Percentiles rank a stretch among this genome's conserved stretches.
phyloP scores from a whole-genome alignment of 1,140 invertebrate genomes.

The Sarcophaga bullata region DNA sequence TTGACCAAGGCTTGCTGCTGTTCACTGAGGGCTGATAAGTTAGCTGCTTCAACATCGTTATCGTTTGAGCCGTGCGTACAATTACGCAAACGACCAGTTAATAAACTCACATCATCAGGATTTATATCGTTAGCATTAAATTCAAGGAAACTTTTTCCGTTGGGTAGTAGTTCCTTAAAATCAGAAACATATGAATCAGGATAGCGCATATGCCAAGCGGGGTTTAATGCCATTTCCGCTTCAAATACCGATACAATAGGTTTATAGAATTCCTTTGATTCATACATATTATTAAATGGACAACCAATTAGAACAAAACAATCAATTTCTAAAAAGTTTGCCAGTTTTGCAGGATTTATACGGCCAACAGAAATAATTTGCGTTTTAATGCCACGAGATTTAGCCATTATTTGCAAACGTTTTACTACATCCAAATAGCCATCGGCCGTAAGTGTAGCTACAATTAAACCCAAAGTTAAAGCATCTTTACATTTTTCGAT shows the following conservation, averaged over 20 bases:
- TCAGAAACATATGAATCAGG: slow-evolving; percentile 77
- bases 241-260: slow-evolving; percentile 94
- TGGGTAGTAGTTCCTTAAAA: slow-evolving; percentile 79
- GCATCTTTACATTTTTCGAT: slow-evolving; percentile 92
- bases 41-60: slow-evolving; percentile 16
- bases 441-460: slow-evolving; percentile 85
- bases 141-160: slow-evolving; percentile 69
- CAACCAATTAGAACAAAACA: slow-evolving; percentile 91
- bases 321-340: slow-evolving; percentile 86
- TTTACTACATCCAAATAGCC: slow-evolving; percentile 83
- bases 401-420: slow-evolving; percentile 78
- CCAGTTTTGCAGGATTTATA: slow-evolving; percentile 90
- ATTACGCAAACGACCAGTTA: slow-evolving; percentile 73
- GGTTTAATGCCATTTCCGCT: slow-evolving; percentile 88
- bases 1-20: slow-evolving; percentile 60
- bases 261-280: slow-evolving; percentile 86
- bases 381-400: slow-evolving; percentile 80
- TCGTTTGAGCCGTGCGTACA: slow-evolving; percentile 43
- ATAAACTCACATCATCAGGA: slow-evolving; percentile 75
- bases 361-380: slow-evolving; percentile 94
- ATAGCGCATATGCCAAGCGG: slow-evolving; percentile 69
- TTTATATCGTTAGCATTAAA: slow-evolving; percentile 68
- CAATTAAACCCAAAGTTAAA: slow-evolving; percentile 84
- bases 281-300: slow-evolving; percentile 85
- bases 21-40: slow-evolving; percentile 34